Base-by-base conservation (phyloP, 1,140 invertebrate species). In the Medauroidea extradentata region DNA sequence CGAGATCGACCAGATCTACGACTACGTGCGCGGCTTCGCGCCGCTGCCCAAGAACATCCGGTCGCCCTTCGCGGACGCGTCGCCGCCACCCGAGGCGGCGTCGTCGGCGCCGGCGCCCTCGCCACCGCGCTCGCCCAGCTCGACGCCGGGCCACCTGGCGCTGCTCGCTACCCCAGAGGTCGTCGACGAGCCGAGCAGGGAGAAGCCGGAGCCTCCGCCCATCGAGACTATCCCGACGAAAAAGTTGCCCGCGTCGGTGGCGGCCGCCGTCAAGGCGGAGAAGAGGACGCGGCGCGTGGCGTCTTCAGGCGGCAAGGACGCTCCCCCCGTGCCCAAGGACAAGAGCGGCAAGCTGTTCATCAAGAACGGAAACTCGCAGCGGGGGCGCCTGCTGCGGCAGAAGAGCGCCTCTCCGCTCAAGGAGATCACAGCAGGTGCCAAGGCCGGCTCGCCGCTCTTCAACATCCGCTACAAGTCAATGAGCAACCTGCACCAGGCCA, bases 1-100 rank as follows among this genome's bases (percentile, higher is more conserved):
- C 66, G 94, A 98, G 76, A 95, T 96, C 63, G 94, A 98, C 78
- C 92, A 96, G 75, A 94, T 98, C 59, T 98, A 98, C 73, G 92
- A 94, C 70, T 97, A 96, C 71, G 93, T 98, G 0, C 79, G 94
- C 46, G 94, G 94, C 0, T 90, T 95, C 67, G 90, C 90, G 13
- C 91, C 93, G 0, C 78, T 95, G 27, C 91, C 92, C 0, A 93
- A 92, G 71, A 89, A 83, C 68, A 81, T 90, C 24, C 83, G 86
- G 59, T 84, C 85, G 0, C 84, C 83, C 1, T 88, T 85, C 65
- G 80, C 81, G 29, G 74, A 67, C 43, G 72, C 77, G 14, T 77
- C 78, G 29, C 72, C 73, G 34, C 73, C 77, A 51, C 62, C 75
- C 24, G 29, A 4, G 29, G 73, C 75, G 19, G 75, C 76, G 38